Evolutionary conservation across 2,797 vertebrate species (phyloP).

Genomic region (Rhinella marina): DNA sequence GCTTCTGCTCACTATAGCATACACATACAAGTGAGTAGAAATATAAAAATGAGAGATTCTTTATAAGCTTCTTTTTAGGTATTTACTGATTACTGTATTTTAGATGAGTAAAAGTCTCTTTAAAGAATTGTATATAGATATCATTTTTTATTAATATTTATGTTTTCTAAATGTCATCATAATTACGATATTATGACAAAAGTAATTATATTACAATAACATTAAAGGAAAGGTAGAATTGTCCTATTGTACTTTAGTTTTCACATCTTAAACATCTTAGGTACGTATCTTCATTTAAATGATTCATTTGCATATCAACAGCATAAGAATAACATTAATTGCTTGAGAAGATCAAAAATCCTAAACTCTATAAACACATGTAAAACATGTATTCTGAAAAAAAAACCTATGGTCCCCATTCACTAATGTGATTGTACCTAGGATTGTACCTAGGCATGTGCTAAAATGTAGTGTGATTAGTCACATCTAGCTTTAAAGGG

Average conservation of each 20-base stretch:
- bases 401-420: too few relatives aligned
- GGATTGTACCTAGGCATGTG: too few relatives aligned
- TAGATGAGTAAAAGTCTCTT: too few relatives aligned
- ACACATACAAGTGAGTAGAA: too few relatives aligned
- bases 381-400: too few relatives aligned
- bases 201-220: neutral
- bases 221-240: neutral
- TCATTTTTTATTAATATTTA: neutral
- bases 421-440: too few relatives aligned
- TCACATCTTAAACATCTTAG: neutral
- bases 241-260: neutral
- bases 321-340: neutral
- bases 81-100: too few relatives aligned
- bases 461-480: too few relatives aligned
- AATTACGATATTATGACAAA: neutral
- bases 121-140: neutral
- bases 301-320: neutral
- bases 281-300: neutral
- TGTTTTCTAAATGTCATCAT: neutral
- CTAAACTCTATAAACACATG: neutral
- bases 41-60: too few relatives aligned
- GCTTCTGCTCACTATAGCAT: too few relatives aligned
- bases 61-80: too few relatives aligned
- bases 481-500: too few relatives aligned
- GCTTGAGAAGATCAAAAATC: neutral